Evolutionary conservation across 1,140 invertebrate genomes (phyloP), one percentile per base, ranked within the genome.

Genomic region (Tetragonula clypearis): DNA sequence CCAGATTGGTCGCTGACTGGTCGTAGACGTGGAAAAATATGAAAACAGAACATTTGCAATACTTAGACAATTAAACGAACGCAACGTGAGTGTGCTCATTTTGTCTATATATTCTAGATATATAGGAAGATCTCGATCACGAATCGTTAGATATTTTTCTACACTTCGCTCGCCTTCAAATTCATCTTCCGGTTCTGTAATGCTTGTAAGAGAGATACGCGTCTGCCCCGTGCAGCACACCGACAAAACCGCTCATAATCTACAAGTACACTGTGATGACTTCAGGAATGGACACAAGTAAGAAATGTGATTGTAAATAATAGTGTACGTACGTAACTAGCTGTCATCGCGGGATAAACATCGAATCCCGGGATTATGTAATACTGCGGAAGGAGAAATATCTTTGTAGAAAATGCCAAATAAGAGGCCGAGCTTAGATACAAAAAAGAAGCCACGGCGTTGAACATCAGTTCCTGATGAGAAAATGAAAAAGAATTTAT

Each of bases 261-360:
- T 98, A 94, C 74, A 96, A 96, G 91, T 91, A 92, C 91, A 23
- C 1, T 55, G 14, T 6, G 6, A 71, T 4, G 8, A 6, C 6
- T 15, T 14, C 8, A n/a, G 8, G 6, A 30, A 60, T 5, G 5
- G n/a, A 26, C 1, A 26, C 9, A 9, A 49, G 0, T 5, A 1
- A 14, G 11, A 21, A 5, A 49, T 79, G 19, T 19, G 26, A 3
- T 56, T 11, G 12, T 6, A 15, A 55, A 5, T 17, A 55, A 53
- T 26, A 68, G 65, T 11, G 60, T 80, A 96, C 97, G 97, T 95
- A 98, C 98, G 92, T 98, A 98, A 77, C 97, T 96, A 1, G 97
- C 97, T 41, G 97, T 97, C 97, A 98, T 97, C 3, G 97, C 97
- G 23, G 97, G 97, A 95, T 97, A 98, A 53, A 96, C 97, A 91